Evolutionary conservation across 2,113 vertebrate genomes (phyloP).

Genomic region (Rhinolophus ferrumequinum): DNA sequence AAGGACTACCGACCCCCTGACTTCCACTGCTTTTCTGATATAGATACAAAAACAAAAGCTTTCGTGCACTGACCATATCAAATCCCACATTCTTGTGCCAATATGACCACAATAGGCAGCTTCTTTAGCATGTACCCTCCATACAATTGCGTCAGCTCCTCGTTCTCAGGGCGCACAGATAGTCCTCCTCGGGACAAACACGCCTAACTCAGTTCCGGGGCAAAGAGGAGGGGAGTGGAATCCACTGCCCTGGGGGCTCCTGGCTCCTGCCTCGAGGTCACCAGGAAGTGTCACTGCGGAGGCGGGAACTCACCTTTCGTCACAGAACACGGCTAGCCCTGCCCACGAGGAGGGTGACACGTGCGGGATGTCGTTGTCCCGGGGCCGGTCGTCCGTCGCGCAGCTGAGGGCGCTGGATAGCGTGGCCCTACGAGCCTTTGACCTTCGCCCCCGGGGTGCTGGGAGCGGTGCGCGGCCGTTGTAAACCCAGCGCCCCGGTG

Average conservation of each 20-base stretch:
- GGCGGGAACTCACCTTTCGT: neutral
- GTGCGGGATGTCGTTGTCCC: neutral
- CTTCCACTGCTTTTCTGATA: no score
- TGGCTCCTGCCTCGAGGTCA: neutral
- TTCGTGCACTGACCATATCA: neutral
- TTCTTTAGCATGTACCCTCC: neutral
- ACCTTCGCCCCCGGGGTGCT: constrained; percentile 82
- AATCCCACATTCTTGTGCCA: neutral
- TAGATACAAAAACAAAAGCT: neutral
- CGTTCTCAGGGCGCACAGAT: neutral
- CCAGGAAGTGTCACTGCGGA: neutral
- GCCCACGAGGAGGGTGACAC: neutral
- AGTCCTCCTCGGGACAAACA: neutral
- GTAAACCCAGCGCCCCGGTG: rapidly evolving
- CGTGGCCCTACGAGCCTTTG: constrained; percentile 63
- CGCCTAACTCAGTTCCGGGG: no score
- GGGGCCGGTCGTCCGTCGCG: neutral
- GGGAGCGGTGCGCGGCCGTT: neutral
- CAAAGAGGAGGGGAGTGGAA: neutral
- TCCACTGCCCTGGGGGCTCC: neutral
- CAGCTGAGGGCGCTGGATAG: constrained; percentile 72
- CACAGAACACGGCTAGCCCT: rapidly evolving
- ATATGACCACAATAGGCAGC: rapidly evolving
- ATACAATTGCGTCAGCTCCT: neutral
- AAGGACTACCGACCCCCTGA: neutral